phyloP scores from a whole-genome alignment of 2,888 invertebrate genomes.

The Oxystoma pomonae region DNA sequence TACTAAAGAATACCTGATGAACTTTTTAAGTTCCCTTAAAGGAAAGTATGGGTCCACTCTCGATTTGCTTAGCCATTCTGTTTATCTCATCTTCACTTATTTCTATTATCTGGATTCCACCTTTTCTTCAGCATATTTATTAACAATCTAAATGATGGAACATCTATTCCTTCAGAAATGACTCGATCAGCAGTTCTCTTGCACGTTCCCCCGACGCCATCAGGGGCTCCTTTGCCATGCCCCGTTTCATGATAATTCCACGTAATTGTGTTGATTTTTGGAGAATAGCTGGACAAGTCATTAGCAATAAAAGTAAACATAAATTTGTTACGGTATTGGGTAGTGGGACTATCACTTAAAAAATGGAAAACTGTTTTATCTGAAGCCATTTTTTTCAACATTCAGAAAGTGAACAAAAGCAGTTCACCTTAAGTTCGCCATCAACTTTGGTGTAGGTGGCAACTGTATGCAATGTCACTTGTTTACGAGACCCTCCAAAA shows the following conservation, averaged over 20 bases:
- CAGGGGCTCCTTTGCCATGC: background rate
- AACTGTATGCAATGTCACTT: constrained; percentile 3
- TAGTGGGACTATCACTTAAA: constrained; percentile 1
- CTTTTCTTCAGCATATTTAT: background rate
- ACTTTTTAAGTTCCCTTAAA: background rate
- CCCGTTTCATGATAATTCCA: background rate
- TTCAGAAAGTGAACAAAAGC: background rate
- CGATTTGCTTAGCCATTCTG: background rate
- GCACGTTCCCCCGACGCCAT: constrained; percentile 5
- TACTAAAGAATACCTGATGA: background rate
- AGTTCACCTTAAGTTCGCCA: background rate
- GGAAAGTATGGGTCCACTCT: background rate
- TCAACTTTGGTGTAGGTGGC: background rate
- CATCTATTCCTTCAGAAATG: background rate
- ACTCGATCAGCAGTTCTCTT: background rate
- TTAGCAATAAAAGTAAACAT: background rate
- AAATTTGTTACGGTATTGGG: background rate
- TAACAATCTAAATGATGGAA: background rate
- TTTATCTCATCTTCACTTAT: background rate
- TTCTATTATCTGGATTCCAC: background rate
- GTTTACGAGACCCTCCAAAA: constrained; percentile 5
- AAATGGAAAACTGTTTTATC: background rate
- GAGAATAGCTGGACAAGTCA: background rate
- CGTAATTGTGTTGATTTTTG: background rate
- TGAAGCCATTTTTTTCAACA: background rate